Evolutionary conservation across 2,888 invertebrate species (phyloP).

Genomic region (Lypha dubia): DNA sequence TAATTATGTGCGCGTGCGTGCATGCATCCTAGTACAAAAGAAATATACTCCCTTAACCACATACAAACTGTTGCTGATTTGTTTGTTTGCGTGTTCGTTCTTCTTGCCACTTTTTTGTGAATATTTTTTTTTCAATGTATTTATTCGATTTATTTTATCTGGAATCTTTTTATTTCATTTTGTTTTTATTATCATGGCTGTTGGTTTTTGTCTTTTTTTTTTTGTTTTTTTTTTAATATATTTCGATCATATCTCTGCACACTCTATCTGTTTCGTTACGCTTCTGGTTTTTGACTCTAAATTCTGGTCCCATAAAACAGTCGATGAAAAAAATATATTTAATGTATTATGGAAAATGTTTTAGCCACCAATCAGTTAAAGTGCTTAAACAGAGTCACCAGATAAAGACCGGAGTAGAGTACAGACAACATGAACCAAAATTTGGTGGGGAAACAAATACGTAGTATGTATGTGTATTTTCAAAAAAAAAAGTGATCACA

Average conservation of each 20-base stretch:
- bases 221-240: conserved; percentile 31
- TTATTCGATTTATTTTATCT: conserved; percentile 65
- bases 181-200: conserved; percentile 53
- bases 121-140: conserved; percentile 2
- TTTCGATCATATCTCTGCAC: conserved; percentile 63
- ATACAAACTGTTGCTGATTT: conserved; percentile 28
- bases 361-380: conserved; percentile 70
- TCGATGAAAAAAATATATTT: conserved; percentile 39
- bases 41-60: conserved; percentile 18
- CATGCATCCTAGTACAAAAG: conserved; percentile 67
- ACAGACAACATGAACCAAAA: background rate
- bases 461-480: conserved; percentile 10
- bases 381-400: conserved; percentile 64
- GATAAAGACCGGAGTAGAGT: conserved; percentile 29
- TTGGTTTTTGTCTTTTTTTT: conserved; percentile 38
- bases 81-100: conserved; percentile 31
- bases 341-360: conserved; percentile 46
- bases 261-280: conserved; percentile 82
- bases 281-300: conserved; percentile 80
- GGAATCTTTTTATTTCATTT: conserved; percentile 67
- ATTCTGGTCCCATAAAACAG: conserved; percentile 32
- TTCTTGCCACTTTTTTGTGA: conserved; percentile 40
- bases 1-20: conserved; percentile 80
- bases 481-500: conserved; percentile 52
- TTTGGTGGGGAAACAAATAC: too few species aligned